Conservation (phyloP, 1,140 invertebrate genomes). For the Zaprionus camerounensis region DNA sequence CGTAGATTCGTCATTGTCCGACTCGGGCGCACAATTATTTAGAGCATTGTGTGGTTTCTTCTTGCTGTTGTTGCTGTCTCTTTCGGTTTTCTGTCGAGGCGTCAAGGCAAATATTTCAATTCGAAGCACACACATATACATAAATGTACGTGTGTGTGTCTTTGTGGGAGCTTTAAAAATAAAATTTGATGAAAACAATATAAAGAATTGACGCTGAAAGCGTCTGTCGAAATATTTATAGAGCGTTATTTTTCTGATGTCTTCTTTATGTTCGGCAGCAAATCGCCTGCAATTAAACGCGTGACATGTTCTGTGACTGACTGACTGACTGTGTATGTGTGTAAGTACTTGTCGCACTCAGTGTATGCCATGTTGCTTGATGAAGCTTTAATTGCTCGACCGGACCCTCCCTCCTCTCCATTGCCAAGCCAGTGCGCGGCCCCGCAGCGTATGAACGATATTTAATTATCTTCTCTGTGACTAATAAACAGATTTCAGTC, state of each 20-base stretch:
- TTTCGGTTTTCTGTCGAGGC: slow-evolving; percentile 9
- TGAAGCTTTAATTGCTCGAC: slow-evolving; percentile 21
- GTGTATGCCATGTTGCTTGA: slow-evolving; percentile 8
- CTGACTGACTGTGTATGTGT: not conserved
- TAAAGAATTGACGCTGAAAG: slow-evolving; percentile 34
- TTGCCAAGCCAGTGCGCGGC: not conserved
- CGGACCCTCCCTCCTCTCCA: not conserved
- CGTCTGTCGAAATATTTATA: slow-evolving; percentile 58
- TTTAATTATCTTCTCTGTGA: slow-evolving; percentile 44
- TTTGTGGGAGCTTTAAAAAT: slow-evolving; percentile 17
- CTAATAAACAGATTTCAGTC: slow-evolving; percentile 29
- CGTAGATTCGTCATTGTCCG: slow-evolving; percentile 28
- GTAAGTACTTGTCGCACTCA: slow-evolving; percentile 1
- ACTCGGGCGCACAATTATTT: slow-evolving; percentile 36
- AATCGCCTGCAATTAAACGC: slow-evolving; percentile 43
- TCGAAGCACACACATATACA: slow-evolving; percentile 31
- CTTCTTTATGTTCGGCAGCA: slow-evolving; percentile 20
- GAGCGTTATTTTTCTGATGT: slow-evolving; percentile 33
- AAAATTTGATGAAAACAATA: slow-evolving; percentile 31
- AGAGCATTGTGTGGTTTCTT: slow-evolving; percentile 35
- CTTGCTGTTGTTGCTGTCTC: not conserved
- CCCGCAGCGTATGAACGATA: slow-evolving; percentile 45
- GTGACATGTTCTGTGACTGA: slow-evolving; percentile 25
- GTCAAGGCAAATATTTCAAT: slow-evolving; percentile 69
- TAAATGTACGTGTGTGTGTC: slow-evolving; percentile 3